A percentile compares a stretch with the other conserved stretches of the same genome.
Conservation (phyloP, 2,888 invertebrate species). For the Trissolcus japonicus region DNA sequence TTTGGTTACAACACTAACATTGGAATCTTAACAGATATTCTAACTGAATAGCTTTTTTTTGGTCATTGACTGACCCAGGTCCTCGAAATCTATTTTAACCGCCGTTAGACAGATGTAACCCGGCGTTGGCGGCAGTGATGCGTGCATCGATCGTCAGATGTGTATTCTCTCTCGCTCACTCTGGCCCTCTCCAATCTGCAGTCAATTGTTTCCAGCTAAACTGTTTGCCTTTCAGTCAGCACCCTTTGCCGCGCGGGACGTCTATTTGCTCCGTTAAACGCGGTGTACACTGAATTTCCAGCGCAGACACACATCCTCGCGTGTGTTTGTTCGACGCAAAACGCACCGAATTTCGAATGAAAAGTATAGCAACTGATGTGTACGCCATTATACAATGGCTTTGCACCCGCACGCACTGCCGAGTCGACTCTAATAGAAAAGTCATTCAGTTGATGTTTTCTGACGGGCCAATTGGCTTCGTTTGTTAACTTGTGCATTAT, state of each 20-base stretch:
- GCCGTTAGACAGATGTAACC: conserved; percentile 74
- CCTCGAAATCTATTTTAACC: conserved; percentile 70
- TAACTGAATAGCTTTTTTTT: conserved; percentile 18
- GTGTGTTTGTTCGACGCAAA: conserved; percentile 47
- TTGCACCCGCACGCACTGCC: conserved; percentile 21
- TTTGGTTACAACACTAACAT: not conserved
- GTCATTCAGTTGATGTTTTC: conserved; percentile 54
- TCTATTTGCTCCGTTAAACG: conserved; percentile 73
- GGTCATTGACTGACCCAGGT: conserved; percentile 53
- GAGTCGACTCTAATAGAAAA: conserved; percentile 51
- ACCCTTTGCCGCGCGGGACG: conserved; percentile 71
- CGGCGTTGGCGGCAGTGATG: conserved; percentile 68
- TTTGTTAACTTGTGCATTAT: conserved; percentile 41
- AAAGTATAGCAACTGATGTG: conserved; percentile 46
- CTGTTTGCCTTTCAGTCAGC: conserved; percentile 76
- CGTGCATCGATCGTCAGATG: conserved; percentile 73
- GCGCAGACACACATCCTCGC: conserved; percentile 14
- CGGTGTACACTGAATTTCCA: conserved; percentile 57
- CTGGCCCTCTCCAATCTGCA: conserved; percentile 75
- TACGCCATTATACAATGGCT: conserved; percentile 43
- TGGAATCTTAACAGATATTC: conserved; percentile 42
- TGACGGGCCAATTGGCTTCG: conserved; percentile 38
- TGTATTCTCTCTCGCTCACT: conserved; percentile 61
- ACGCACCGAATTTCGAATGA: conserved; percentile 53
- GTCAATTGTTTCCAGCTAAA: conserved; percentile 77